Percentiles rank a stretch among this genome's conserved stretches.
These are phyloP conservation scores for Ahaetulla prasina DNA, from an alignment of 2,113 vertebrate species.

Conservation along the genomic window DNA sequence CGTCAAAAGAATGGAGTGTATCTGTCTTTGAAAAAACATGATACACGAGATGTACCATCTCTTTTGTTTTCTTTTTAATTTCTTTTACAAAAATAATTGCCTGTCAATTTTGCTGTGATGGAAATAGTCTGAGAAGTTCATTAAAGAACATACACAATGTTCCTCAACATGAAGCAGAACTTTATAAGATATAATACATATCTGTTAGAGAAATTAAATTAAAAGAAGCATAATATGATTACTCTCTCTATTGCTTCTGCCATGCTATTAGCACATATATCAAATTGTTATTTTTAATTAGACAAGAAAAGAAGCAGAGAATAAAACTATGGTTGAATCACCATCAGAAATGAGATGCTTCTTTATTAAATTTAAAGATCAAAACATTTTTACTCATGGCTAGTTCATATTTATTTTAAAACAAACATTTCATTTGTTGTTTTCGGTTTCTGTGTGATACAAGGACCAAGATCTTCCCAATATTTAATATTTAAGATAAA, in stretches of 20 bases:
- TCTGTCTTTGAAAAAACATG: neutral
- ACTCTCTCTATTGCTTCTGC: neutral
- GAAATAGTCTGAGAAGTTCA: neutral
- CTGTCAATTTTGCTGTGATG: neutral
- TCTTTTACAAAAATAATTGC: neutral
- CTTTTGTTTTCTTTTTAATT: neutral
- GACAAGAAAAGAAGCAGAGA: slow-evolving; percentile 5
- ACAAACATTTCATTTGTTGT: neutral
- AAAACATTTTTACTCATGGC: neutral
- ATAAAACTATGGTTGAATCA: neutral
- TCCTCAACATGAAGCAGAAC: neutral
- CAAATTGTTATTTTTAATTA: neutral
- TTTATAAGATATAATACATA: slow-evolving; percentile 9
- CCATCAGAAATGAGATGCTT: neutral
- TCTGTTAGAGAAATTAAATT: slow-evolving; percentile 16
- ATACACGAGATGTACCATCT: neutral
- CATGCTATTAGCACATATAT: slow-evolving; percentile 11
- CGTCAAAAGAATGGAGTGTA: neutral
- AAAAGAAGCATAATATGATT: slow-evolving; percentile 28
- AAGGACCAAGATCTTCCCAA: neutral
- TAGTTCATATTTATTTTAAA: neutral
- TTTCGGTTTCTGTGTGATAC: neutral
- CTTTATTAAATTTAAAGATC: neutral
- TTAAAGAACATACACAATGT: neutral
- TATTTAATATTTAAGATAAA: neutral